Evolutionary conservation across 2,113 vertebrate species (phyloP).

Genomic region (Maccullochella peelii): DNA sequence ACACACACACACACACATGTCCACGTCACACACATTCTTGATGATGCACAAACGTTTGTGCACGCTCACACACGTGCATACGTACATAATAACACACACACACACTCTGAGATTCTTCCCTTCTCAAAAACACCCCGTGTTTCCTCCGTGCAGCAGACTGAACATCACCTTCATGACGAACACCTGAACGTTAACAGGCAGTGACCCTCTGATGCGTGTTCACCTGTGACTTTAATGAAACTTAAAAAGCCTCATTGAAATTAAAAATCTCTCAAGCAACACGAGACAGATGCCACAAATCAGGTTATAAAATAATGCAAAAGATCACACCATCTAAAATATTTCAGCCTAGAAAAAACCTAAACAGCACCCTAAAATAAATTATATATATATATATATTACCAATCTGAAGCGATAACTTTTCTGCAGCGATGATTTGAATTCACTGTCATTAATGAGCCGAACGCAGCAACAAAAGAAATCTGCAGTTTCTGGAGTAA

Average conservation of each 20-base stretch:
- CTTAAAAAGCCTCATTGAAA: not conserved
- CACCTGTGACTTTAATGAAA: not conserved
- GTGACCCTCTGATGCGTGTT: too few relatives aligned
- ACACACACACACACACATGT: slow-evolving; percentile 27
- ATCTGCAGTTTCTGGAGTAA: not conserved
- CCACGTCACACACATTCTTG: slow-evolving; percentile 44
- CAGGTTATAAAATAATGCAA: not conserved
- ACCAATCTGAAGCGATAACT: not conserved
- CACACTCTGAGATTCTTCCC: slow-evolving; percentile 46
- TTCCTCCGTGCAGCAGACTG: slow-evolving; percentile 15
- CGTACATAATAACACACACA: not conserved
- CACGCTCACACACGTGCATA: too few relatives aligned
- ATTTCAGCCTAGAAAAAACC: not conserved
- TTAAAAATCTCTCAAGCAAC: not conserved
- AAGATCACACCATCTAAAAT: not conserved
- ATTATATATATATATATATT: too few relatives aligned
- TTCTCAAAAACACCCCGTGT: slow-evolving; percentile 44
- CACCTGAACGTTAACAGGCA: slow-evolving; percentile 11
- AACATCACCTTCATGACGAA: not conserved
- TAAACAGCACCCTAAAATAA: not conserved
- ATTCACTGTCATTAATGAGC: not conserved
- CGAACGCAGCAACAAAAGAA: too few relatives aligned
- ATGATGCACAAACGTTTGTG: slow-evolving; percentile 37
- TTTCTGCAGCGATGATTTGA: not conserved
- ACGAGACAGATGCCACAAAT: not conserved